phyloP scores from a whole-genome alignment of 2,113 vertebrate genomes.

The Turdus rufiventris region DNA sequence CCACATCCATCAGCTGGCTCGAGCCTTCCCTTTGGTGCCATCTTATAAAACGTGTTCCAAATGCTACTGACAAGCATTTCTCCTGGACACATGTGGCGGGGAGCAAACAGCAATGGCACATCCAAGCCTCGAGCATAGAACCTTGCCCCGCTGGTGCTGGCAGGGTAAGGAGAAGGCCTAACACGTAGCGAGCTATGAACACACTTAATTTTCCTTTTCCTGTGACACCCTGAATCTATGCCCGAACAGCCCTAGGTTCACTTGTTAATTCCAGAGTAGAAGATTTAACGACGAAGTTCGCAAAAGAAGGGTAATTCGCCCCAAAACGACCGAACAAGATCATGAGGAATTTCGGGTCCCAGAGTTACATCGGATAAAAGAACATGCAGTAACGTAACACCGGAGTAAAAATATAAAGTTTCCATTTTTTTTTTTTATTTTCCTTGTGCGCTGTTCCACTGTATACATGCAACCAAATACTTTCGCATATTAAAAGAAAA shows the following conservation, averaged over 20 bases:
- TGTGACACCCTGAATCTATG: neutral
- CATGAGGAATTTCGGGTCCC: slow-evolving; percentile 1
- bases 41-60: neutral
- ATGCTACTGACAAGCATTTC: neutral
- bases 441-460: slow-evolving; percentile 64
- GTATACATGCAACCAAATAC: slow-evolving; percentile 64
- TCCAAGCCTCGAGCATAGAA: neutral
- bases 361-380: neutral
- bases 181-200: accelerated
- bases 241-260: neutral
- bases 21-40: neutral
- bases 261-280: neutral
- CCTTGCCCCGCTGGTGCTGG: accelerated
- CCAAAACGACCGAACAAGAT: neutral
- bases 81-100: neutral
- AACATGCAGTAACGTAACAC: slow-evolving; percentile 55
- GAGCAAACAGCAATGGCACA: neutral
- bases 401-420: slow-evolving; percentile 59
- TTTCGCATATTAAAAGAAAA: slow-evolving; percentile 48
- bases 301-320: neutral
- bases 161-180: neutral
- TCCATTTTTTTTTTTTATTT: slow-evolving; percentile 65
- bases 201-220: neutral
- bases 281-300: neutral
- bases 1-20: neutral